Evolutionary conservation across 2,797 vertebrate species (phyloP).

Genomic region (Botia almorhae): DNA sequence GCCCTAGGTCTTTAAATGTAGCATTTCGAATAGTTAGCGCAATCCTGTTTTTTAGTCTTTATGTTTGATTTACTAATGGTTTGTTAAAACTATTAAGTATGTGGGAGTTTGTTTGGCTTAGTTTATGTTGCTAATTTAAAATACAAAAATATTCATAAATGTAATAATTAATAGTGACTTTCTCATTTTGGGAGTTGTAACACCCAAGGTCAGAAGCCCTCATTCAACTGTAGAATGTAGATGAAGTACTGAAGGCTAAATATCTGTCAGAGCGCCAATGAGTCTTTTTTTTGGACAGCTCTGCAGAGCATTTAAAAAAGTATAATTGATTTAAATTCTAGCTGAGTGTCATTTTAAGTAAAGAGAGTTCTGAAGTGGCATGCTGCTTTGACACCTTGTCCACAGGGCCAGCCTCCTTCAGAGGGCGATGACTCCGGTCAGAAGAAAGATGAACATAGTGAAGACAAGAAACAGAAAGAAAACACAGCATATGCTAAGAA

Average conservation of each 20-base stretch:
- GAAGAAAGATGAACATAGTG: slow-evolving; percentile 66
- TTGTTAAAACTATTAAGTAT: not conserved
- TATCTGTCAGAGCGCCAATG: no score
- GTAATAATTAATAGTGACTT: no score
- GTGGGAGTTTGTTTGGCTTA: not conserved
- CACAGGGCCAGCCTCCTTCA: slow-evolving; percentile 70
- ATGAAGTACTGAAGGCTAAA: slow-evolving; percentile 8
- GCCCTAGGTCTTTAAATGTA: not conserved
- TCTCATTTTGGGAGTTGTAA: not conserved
- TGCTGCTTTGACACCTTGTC: not conserved
- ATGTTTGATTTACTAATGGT: not conserved
- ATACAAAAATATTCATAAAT: no score
- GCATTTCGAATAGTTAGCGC: not conserved
- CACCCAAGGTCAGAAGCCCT: slow-evolving; percentile 11
- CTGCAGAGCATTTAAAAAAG: no score
- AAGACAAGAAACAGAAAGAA: slow-evolving; percentile 83
- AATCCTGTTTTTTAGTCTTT: not conserved
- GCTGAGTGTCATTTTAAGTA: not conserved
- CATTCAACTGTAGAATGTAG: not conserved
- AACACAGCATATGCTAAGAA: slow-evolving; percentile 87
- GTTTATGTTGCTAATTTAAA: no score
- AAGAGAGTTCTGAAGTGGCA: slow-evolving; percentile 9
- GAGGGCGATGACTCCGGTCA: slow-evolving; percentile 58
- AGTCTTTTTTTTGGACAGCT: no score
- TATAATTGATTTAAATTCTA: not conserved